Evolutionary conservation across 2,888 invertebrate genomes (phyloP).

Genomic region (Schizotus pectinicornis): DNA sequence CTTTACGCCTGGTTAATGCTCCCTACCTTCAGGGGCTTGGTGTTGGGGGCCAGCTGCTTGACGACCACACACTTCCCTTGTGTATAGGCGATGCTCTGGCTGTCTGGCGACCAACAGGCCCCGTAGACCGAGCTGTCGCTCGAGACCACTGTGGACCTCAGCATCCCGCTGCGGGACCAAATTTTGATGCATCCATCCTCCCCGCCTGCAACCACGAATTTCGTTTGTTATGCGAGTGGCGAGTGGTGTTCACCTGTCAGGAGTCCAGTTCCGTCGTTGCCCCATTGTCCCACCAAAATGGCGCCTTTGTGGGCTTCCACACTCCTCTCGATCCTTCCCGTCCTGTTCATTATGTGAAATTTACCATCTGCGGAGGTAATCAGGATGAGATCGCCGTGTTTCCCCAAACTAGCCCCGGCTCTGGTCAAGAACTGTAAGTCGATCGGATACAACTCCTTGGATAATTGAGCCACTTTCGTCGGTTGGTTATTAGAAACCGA

Average conservation of each 20-base stretch:
- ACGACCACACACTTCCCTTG: constrained; percentile 72
- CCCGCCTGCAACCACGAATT: constrained; percentile 69
- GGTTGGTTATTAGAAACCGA: constrained; percentile 81
- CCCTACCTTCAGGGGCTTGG: constrained; percentile 73
- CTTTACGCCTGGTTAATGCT: background rate
- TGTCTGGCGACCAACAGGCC: constrained; percentile 82
- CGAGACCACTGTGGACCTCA: constrained; percentile 86
- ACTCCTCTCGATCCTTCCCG: constrained; percentile 90
- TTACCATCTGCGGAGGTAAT: constrained; percentile 90
- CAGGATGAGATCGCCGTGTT: constrained; percentile 80
- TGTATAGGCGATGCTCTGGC: constrained; percentile 71
- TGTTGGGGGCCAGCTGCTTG: constrained; percentile 76
- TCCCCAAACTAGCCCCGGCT: constrained; percentile 59
- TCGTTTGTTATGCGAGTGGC: background rate
- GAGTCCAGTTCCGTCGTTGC: constrained; percentile 93
- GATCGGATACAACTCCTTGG: constrained; percentile 85
- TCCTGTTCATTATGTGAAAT: constrained; percentile 86
- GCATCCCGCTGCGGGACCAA: constrained; percentile 95
- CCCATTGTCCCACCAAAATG: constrained; percentile 89
- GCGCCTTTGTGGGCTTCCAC: constrained; percentile 95
- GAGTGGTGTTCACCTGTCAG: constrained; percentile 71
- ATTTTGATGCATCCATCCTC: constrained; percentile 97
- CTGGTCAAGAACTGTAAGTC: constrained; percentile 89
- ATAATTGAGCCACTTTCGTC: constrained; percentile 76
- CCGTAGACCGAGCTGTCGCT: constrained; percentile 83